Evolutionary conservation across 2,797 vertebrate species (phyloP).

Genomic region (Phalloptychus januarius): DNA sequence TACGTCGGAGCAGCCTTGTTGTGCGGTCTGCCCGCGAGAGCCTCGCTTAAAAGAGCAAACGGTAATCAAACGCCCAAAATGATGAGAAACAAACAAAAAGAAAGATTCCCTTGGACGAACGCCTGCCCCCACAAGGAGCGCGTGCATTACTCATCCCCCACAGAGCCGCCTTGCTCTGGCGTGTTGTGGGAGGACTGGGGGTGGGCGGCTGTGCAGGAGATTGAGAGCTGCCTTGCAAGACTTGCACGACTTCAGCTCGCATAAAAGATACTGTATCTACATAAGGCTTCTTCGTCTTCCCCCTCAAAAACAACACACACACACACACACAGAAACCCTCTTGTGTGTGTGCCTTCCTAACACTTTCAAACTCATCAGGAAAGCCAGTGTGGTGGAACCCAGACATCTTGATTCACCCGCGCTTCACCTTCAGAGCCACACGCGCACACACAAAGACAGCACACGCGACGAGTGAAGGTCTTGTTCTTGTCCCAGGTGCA

Average conservation of each 20-base stretch:
- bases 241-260: slow-evolving; percentile 45
- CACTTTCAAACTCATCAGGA: slow-evolving; percentile 63
- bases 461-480: slow-evolving; percentile 56
- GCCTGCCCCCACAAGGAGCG: slow-evolving; percentile 60
- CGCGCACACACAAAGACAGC: background rate
- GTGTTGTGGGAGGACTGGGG: slow-evolving; percentile 65
- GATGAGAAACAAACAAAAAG: slow-evolving; percentile 16
- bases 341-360: slow-evolving; percentile 16
- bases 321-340: background rate
- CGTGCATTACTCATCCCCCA: slow-evolving; percentile 65
- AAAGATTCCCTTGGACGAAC: slow-evolving; percentile 45
- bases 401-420: slow-evolving; percentile 17
- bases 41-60: slow-evolving; percentile 41
- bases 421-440: slow-evolving; percentile 64
- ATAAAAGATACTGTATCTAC: slow-evolving; percentile 35
- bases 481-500: slow-evolving; percentile 77
- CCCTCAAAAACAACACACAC: background rate
- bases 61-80: slow-evolving; percentile 45
- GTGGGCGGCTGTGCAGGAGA: slow-evolving; percentile 64
- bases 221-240: slow-evolving; percentile 43
- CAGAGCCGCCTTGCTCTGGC: slow-evolving; percentile 62
- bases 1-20: slow-evolving; percentile 15
- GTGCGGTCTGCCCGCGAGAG: slow-evolving; percentile 29
- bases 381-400: slow-evolving; percentile 62
- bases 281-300: slow-evolving; percentile 38